Evolutionary conservation across 2,888 invertebrate species (phyloP), one percentile per base, ranked within the genome.

Genomic region (Ectobius pallidus): DNA sequence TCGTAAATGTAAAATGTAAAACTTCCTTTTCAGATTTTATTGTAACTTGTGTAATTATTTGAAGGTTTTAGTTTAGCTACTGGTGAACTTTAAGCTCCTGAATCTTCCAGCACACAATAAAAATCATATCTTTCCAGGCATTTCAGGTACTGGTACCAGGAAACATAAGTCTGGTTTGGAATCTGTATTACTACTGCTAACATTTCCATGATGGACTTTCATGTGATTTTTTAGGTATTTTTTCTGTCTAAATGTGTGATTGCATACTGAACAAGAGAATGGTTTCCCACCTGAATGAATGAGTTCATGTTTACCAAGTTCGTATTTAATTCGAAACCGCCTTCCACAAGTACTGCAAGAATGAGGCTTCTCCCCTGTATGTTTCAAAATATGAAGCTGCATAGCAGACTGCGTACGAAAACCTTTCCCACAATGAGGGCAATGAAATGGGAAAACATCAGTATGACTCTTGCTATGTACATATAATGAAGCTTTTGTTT

Each of bases 401-500:
- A 89, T 80, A 78, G 88, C 86, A 25, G 84, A 84, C 32, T 81
- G 81, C 7, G 89, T 82, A 46, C 86, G 85, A 79, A 88, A 90
- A 69, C 80, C 80, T 63, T 87, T 86, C n/a, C 81, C 83, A 79
- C 90, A 90, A 75, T 87, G 85, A 0, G 84, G 83, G 80, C 90
- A 91, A 30, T 83, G 82, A 79, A 85, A 86, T 2, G 90, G 87
- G 75, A 86, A 87, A 62, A 82, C 81, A 73, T 86, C 83, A 42
- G 84, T 84, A 80, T 90, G 90, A 7, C 87, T 87, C 52, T 87
- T 85, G 65, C 86, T 84, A 78, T 90, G 90, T 22, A 88, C 88
- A 80, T 89, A 88, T 55, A 90, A 80, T 1, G 89, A 87, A 0
- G 89, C 89, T 78, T 88, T 88, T 79, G 90, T 90, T 46, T 69